These are phyloP conservation scores for Chrysomallon squamiferum DNA, from an alignment of 1,140 invertebrate genomes.

Conservation along the genomic window DNA sequence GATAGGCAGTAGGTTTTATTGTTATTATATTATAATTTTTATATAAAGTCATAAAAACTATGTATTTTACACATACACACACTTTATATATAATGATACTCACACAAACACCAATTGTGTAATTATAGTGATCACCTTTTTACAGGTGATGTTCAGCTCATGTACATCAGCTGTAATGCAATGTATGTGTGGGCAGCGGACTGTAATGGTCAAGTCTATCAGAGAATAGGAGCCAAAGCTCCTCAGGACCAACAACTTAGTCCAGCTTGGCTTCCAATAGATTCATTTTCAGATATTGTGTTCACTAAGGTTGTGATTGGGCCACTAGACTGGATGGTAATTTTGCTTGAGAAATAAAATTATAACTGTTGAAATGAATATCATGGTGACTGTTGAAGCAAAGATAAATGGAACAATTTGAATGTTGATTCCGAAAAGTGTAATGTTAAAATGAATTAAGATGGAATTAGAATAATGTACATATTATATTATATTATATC, in stretches of 20 bases:
- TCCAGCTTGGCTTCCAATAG: constrained; percentile 67
- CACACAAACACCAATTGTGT: no score
- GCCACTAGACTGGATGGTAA: constrained; percentile 65
- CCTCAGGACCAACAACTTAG: constrained; percentile 60
- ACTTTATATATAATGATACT: no score
- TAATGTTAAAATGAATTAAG: not conserved
- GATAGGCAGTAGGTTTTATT: no score
- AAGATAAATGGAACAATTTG: not conserved
- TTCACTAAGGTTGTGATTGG: constrained; percentile 66
- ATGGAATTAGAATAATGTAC: no score
- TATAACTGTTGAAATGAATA: no score
- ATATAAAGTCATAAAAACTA: no score
- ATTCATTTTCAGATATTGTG: constrained; percentile 34
- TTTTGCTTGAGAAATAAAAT: not conserved
- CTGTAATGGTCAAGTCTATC: constrained; percentile 62
- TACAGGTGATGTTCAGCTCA: constrained; percentile 61
- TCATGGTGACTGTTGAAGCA: no score
- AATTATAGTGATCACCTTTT: no score
- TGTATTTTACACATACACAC: no score
- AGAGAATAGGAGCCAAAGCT: constrained; percentile 66
- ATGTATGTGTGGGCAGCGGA: constrained; percentile 68
- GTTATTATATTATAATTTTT: no score
- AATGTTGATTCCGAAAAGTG: not conserved
- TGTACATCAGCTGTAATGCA: constrained; percentile 64
- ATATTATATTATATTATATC: no score